Evolutionary conservation across 2,797 vertebrate species (phyloP).

Genomic region (Moxostoma hubbsi): DNA sequence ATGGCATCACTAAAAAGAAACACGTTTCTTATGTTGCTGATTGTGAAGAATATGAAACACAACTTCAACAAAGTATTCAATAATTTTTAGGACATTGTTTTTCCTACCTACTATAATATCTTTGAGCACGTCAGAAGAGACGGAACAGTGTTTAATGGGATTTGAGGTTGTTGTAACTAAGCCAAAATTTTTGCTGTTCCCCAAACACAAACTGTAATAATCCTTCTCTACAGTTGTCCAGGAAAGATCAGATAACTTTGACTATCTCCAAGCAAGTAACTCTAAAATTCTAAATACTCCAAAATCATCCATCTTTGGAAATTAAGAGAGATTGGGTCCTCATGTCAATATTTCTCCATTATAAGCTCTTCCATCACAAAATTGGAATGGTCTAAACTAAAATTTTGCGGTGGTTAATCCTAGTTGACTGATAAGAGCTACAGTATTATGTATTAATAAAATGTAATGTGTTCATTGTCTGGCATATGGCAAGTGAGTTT

Average conservation of each 20-base stretch:
- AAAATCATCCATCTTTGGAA: slow-evolving; percentile 32
- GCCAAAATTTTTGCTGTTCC: too few relatives aligned
- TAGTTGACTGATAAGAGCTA: background rate
- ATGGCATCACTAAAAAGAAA: slow-evolving; percentile 67
- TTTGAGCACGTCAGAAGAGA: slow-evolving; percentile 21
- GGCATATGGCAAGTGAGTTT: background rate
- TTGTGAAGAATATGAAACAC: slow-evolving; percentile 68
- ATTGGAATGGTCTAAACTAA: slow-evolving; percentile 14
- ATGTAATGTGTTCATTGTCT: background rate
- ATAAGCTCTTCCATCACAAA: slow-evolving; percentile 24
- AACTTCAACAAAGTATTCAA: slow-evolving; percentile 62
- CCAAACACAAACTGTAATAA: background rate
- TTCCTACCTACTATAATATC: slow-evolving; percentile 59
- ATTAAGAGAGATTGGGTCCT: slow-evolving; percentile 12
- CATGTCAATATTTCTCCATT: slow-evolving; percentile 16
- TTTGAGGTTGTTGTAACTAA: background rate
- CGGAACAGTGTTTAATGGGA: background rate
- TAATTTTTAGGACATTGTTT: slow-evolving; percentile 69
- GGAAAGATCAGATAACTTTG: slow-evolving; percentile 11
- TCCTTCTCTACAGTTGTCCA: slow-evolving; percentile 7
- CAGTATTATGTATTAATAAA: background rate
- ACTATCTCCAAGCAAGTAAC: background rate
- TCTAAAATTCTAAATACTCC: slow-evolving; percentile 31
- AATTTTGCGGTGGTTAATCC: background rate
- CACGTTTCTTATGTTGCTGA: slow-evolving; percentile 66